Conservation (phyloP, 2,888 invertebrate species). For the Andrena chrysosceles region DNA sequence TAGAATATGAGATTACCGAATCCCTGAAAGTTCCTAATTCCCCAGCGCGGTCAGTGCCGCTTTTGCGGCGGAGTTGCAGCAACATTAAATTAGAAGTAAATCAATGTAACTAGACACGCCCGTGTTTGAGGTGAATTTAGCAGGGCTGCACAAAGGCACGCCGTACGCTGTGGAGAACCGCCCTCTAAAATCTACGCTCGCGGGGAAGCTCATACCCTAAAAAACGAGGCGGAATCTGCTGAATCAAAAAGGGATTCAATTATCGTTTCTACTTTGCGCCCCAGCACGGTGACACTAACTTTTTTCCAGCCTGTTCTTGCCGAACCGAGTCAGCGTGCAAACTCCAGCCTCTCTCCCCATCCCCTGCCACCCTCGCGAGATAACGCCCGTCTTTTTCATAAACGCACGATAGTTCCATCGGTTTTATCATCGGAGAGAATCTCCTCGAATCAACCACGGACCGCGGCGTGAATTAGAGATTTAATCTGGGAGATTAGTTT, state of each 20-base stretch:
- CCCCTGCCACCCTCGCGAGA: conserved; percentile 4
- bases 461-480: conserved; percentile 66
- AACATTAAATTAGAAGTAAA: conserved; percentile 44
- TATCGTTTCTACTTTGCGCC: conserved; percentile 1
- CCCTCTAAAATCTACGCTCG: not conserved
- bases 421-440: conserved; percentile 41
- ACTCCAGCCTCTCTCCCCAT: not conserved
- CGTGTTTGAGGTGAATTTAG: not conserved
- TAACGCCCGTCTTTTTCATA: conserved; percentile 41
- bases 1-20: conserved; percentile 47
- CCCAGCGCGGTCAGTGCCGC: conserved; percentile 2
- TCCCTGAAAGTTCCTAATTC: conserved; percentile 40
- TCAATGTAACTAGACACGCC: conserved; percentile 35
- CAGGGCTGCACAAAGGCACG: not conserved
- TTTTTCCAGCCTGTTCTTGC: not conserved
- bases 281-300: not conserved
- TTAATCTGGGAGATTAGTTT: conserved; percentile 70
- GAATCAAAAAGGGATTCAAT: conserved; percentile 26
- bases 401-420: conserved; percentile 33
- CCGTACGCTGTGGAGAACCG: not conserved
- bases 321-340: conserved; percentile 22
- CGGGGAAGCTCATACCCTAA: not conserved
- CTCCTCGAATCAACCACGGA: conserved; percentile 27
- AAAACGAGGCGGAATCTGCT: conserved; percentile 11
- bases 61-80: conserved; percentile 26